These are phyloP conservation scores for Mus musculus DNA, from an alignment of 2,113 vertebrate species.

Conservation along the genomic window GRCm39 chr12:111675001-111675500, in stretches of 20 bases:
- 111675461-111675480: neutral
- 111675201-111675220: fast-evolving
- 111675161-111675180: neutral
- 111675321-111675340: neutral
- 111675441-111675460: too few species aligned
- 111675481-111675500: fast-evolving
- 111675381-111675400: neutral
- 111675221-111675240: neutral
- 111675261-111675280: neutral
- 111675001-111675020: too few species aligned
- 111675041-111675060: too few species aligned
- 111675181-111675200: neutral
- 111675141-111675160: neutral
- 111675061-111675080: too few species aligned
- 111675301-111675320: neutral
- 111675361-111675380: neutral
- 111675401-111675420: neutral
- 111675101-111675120: too few species aligned
- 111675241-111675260: neutral
- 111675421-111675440: fast-evolving
- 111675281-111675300: neutral
- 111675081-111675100: too few species aligned
- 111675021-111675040: too few species aligned
- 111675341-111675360: neutral
- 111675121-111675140: constrained; percentile 2